Base-by-base conservation (phyloP, 2,113 vertebrate species). In the Eubucco bourcierii region DNA sequence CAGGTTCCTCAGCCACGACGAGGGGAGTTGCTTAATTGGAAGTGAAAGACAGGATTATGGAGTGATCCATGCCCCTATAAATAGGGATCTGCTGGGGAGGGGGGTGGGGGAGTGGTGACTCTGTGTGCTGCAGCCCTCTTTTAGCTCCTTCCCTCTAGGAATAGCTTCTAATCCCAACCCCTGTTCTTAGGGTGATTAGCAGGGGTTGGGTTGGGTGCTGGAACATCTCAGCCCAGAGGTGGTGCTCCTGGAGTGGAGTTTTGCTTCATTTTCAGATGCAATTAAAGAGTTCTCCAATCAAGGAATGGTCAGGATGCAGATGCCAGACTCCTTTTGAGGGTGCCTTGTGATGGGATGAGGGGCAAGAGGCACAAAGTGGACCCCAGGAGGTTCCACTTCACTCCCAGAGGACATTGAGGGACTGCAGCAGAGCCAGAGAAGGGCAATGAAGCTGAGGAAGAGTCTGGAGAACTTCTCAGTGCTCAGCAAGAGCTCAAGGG, bases 111-210 rank as follows among this genome's bases (percentile, higher is more conserved):
- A 15, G 64, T 3, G 2, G 46, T 13, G n/a, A 50, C 68, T 56
- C 41, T 0, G 4, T 6, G 44, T 8, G 2, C 4, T 28, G 33
- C 5, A 2, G 44, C 68, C 61, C 34, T 25, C 9, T 17, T 59
- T 75, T 41, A 74, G 70, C 58, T 72, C 70, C 0, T 3, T 15
- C 29, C 18, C 50, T 61, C 88, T 13, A 8, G 23, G 90, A 94
- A 94, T 82, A 88, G 90, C 59, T 23, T 1, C 67, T 90, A 80
- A 90, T 85, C 94, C 67, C 28, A 8, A 12, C 18, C 9, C 19
- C 65, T 4, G 17, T 5, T 65, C 68, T 19, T 24, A 3, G n/a
- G 1, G 31, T 1, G 61, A 88, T 82, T 63, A 75, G 55, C 39
- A 0, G 28, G 25, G 46, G 44, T 44, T 34, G 16, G 10, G 23